Evolutionary conservation across 2,888 invertebrate genomes (phyloP).

Genomic region (Xanthorhoe spadicearia): DNA sequence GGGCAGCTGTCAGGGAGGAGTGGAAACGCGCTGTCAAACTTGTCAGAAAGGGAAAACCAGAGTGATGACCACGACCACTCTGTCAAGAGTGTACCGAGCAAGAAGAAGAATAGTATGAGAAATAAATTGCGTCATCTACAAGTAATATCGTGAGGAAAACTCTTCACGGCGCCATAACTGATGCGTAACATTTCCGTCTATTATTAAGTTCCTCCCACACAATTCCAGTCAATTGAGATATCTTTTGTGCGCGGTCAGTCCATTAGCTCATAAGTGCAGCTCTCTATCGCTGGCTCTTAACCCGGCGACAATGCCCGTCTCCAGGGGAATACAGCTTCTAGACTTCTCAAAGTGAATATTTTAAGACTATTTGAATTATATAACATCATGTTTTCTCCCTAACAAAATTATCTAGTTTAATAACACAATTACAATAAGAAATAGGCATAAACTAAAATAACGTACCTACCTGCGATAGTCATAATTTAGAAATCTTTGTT

Average conservation of each 20-base stretch:
- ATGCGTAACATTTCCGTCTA: not conserved
- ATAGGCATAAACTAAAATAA: too few species aligned
- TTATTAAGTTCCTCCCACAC: conserved; percentile 15
- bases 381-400: too few species aligned
- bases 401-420: too few species aligned
- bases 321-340: not conserved
- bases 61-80: too few species aligned
- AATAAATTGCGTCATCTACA: not conserved
- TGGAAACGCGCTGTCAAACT: too few species aligned
- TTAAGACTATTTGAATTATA: too few species aligned
- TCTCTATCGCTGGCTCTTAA: conserved; percentile 29
- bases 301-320: conserved; percentile 10
- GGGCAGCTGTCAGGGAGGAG: too few species aligned
- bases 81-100: too few species aligned
- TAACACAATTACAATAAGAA: too few species aligned
- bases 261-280: conserved; percentile 42
- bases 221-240: conserved; percentile 34
- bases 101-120: not conserved
- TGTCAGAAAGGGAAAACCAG: too few species aligned
- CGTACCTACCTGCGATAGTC: not conserved
- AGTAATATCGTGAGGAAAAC: not conserved
- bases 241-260: conserved; percentile 42
- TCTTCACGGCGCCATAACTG: not conserved
- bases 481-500: not conserved
- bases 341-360: not conserved